Conservation (phyloP, 2,797 vertebrate species). For the Gymnocypris eckloni region DNA sequence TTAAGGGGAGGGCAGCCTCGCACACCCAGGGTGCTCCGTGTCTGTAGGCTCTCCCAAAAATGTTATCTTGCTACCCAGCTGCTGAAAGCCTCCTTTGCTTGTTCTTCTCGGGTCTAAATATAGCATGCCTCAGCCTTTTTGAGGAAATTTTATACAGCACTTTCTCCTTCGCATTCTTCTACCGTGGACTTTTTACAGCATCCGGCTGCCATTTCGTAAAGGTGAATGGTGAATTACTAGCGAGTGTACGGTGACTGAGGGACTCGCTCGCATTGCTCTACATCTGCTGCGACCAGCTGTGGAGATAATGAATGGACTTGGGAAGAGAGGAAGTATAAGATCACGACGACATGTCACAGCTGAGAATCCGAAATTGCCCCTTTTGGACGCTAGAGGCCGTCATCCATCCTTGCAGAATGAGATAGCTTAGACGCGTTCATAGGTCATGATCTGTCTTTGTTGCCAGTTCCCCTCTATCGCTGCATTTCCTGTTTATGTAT, state of each 20-base stretch:
- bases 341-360: neutral
- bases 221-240: conserved; percentile 41
- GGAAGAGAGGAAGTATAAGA: conserved; percentile 14
- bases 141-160: conserved; percentile 30
- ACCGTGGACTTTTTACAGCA: conserved; percentile 21
- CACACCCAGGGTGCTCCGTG: conserved; percentile 24
- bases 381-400: conserved; percentile 20
- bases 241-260: conserved; percentile 42
- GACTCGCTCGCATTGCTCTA: conserved; percentile 22
- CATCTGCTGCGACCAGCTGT: conserved; percentile 57
- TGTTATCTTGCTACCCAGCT: conserved; percentile 57
- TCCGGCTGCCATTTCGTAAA: neutral
- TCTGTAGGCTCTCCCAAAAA: conserved; percentile 51
- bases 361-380: neutral
- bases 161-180: conserved; percentile 7
- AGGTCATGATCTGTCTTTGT: conserved; percentile 15
- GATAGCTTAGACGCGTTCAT: neutral
- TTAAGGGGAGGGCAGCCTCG: conserved; percentile 36
- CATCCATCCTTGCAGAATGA: conserved; percentile 20
- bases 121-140: conserved; percentile 33
- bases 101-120: conserved; percentile 51
- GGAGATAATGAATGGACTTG: conserved; percentile 35
- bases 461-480: neutral
- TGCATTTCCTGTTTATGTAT: conserved; percentile 12
- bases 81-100: conserved; percentile 43